These are phyloP conservation scores for Hyperoplus lanceolatus DNA, from an alignment of 2,797 vertebrate genomes.

Conservation along the genomic window DNA sequence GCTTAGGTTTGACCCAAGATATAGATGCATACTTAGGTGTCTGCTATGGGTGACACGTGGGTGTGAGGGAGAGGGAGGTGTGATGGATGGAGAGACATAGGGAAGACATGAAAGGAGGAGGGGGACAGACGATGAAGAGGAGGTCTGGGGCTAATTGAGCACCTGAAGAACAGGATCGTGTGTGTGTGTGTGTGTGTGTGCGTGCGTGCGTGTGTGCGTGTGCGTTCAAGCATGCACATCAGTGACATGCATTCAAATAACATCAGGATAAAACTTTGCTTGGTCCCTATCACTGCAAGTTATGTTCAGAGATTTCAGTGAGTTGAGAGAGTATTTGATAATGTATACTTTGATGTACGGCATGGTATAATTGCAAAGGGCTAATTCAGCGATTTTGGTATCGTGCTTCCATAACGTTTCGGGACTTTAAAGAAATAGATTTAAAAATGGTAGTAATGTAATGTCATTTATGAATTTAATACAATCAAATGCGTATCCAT, in stretches of 20 bases:
- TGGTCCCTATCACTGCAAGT: neutral
- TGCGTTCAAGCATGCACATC: constrained; percentile 10
- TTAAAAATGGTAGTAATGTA: too few species aligned
- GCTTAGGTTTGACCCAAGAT: neutral
- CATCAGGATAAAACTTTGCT: neutral
- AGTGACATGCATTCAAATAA: constrained; percentile 12
- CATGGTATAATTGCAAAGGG: neutral
- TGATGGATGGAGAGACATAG: constrained; percentile 31
- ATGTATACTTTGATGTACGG: neutral
- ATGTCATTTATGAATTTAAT: too few species aligned
- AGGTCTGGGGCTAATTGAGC: neutral
- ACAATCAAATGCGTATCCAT: too few species aligned
- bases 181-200: neutral
- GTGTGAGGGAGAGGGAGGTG: constrained; percentile 40
- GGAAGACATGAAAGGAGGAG: constrained; percentile 8
- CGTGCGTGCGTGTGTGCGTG: neutral
- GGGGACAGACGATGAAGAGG: neutral
- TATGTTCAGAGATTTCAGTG: neutral
- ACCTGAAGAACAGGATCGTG: constrained; percentile 4
- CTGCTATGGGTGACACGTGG: neutral
- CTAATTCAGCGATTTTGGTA: neutral
- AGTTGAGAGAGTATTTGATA: too few species aligned
- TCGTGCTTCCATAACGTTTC: too few species aligned
- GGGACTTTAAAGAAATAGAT: too few species aligned
- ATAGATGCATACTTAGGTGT: neutral